Conservation (phyloP, 2,797 vertebrate genomes). For the Muscicapa comitata region DNA sequence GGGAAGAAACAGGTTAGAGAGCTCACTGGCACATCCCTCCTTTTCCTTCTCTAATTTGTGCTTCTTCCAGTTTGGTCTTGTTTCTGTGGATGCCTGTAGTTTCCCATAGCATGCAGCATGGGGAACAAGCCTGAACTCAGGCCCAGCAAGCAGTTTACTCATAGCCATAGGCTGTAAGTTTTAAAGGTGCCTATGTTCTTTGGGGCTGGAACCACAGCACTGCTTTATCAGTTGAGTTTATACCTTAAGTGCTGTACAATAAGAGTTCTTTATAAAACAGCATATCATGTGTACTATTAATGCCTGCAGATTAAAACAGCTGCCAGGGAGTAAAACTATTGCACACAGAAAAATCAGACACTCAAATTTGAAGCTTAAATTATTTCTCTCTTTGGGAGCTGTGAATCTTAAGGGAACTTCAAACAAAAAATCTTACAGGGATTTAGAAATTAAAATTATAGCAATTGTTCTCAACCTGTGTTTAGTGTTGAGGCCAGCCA, state of each 20-base stretch:
- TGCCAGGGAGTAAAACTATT: neutral
- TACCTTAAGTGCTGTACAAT: neutral
- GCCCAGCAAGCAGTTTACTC: neutral
- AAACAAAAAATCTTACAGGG: neutral
- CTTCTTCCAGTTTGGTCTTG: slow-evolving; percentile 25
- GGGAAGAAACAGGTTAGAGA: neutral
- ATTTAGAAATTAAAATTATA: slow-evolving; percentile 1
- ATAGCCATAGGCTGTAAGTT: neutral
- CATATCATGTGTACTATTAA: neutral
- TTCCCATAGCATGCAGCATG: neutral
- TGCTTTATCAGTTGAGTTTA: neutral
- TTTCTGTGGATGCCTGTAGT: neutral
- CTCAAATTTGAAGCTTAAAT: neutral
- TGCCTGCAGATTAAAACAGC: slow-evolving; percentile 3
- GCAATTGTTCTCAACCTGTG: neutral
- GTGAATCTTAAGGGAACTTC: neutral
- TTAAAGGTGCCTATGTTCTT: neutral
- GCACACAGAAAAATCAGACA: neutral
- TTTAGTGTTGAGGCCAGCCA: neutral
- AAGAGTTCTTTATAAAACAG: neutral
- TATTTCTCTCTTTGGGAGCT: neutral
- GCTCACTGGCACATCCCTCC: neutral
- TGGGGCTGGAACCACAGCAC: neutral
- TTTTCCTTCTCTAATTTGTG: neutral
- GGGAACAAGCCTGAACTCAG: slow-evolving; percentile 22